These are phyloP conservation scores for Neodiprion virginianus DNA, from an alignment of 1,140 invertebrate genomes.

Conservation along the genomic window DNA sequence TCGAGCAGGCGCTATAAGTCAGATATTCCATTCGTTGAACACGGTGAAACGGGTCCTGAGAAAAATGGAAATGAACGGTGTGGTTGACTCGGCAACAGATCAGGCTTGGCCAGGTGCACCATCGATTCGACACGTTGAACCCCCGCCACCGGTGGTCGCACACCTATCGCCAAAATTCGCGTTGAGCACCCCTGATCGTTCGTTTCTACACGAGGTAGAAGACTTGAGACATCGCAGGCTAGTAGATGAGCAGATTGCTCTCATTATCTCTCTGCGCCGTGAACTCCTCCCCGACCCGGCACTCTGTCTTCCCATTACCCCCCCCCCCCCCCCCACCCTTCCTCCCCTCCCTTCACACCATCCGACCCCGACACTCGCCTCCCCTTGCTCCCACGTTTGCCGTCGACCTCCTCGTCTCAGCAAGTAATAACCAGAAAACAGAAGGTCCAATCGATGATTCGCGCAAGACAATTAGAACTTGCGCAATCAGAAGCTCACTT, in stretches of 20 bases:
- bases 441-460: slow-evolving; percentile 31
- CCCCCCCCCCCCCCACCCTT: slow-evolving; percentile 27
- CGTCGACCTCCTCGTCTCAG: not conserved
- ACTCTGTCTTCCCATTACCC: slow-evolving; percentile 40
- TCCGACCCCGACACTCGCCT: slow-evolving; percentile 13
- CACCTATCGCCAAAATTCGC: no score
- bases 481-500: not conserved
- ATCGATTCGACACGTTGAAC: no score
- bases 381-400: slow-evolving; percentile 14
- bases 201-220: slow-evolving; percentile 28
- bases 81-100: no score
- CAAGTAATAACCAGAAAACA: slow-evolving; percentile 45
- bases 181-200: slow-evolving; percentile 30
- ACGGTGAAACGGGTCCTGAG: no score
- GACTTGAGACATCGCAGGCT: slow-evolving; percentile 42
- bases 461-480: not conserved
- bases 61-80: no score
- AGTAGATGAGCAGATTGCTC: slow-evolving; percentile 50
- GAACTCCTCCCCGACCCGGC: slow-evolving; percentile 37
- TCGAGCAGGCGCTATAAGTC: no score
- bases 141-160: no score
- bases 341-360: slow-evolving; percentile 10
- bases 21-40: no score
- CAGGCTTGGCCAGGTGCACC: no score
- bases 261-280: slow-evolving; percentile 47